Base-by-base conservation (phyloP, 2,113 vertebrate genomes). In the Lepisosteus osseus region DNA sequence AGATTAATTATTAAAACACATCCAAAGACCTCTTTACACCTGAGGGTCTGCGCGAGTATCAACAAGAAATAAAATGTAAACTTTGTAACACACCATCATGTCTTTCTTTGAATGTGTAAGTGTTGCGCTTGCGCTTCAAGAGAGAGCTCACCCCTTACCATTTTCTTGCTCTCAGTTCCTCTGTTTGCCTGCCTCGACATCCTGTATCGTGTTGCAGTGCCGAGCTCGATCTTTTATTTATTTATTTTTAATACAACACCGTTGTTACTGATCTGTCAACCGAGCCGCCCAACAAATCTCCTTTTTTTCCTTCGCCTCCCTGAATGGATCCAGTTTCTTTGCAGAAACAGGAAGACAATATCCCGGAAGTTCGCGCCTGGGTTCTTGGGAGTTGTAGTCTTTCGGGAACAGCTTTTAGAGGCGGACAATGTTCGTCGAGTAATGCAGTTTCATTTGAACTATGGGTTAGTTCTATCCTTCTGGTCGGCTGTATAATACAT, bases 121-220 rank as follows among this genome's bases (percentile, higher is more conserved):
- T n/a, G n/a, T n/a, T n/a, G n/a, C n/a, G n/a, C 68, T 17, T 72
- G 68, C 1, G 73, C 66, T 4, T 56, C 0, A 6, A 41, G 45
- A 43, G 41, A 42, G 62, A 45, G 42, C 13, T 9, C 45, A 45
- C 68, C 47, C 47, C 84, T 93, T 92, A 98, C 97, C 96, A 98
- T 98, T 87, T 97, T 98, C 87, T 98, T 98, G 92, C 87, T 96
- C 88, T 98, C 96, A 69, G 95, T 90, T 73, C 95, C 91, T 84
- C 97, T 91, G 86, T 92, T 96, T 72, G 95, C 92, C 78, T 98
- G 96, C 74, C 95, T 92, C 70, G 95, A 97, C 96, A 98, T 98
- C 82, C 77, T 94, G 84, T 81, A 79, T 77, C 69, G 72, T 69
- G 65, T 84, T 84, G 73, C 74, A 47, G 69, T 68, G 13, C 61